Evolutionary conservation across 2,888 invertebrate species (phyloP).

Genomic region (Cheilosia vulpina): DNA sequence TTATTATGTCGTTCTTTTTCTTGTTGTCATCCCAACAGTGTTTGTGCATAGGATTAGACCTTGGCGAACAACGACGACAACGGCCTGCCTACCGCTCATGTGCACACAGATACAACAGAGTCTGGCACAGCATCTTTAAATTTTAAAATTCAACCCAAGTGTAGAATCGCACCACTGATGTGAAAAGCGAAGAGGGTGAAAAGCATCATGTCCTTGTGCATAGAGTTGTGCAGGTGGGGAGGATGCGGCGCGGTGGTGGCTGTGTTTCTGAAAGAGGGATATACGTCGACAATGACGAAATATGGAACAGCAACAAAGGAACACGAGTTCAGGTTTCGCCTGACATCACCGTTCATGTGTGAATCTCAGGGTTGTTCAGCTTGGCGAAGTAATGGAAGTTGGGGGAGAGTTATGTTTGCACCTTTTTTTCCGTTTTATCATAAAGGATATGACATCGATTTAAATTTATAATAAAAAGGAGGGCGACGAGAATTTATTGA

Average conservation of each 20-base stretch:
- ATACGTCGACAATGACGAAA: conserved; percentile 38
- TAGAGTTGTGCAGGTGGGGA: background rate
- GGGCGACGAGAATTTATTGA: background rate
- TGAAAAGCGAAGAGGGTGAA: conserved; percentile 11
- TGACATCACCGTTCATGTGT: conserved; percentile 59
- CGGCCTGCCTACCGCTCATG: conserved; percentile 15
- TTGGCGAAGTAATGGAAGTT: conserved; percentile 11
- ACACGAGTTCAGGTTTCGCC: conserved; percentile 59
- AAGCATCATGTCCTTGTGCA: conserved; percentile 28
- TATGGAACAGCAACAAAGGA: conserved; percentile 50
- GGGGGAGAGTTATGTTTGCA: conserved; percentile 31
- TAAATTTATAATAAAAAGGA: conserved; percentile 63
- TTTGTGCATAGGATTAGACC: conserved; percentile 64
- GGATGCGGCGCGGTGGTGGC: background rate
- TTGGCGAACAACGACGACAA: conserved; percentile 44
- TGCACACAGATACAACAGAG: background rate
- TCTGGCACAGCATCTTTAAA: conserved; percentile 17
- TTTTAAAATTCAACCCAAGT: conserved; percentile 47
- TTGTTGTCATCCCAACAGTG: conserved; percentile 32
- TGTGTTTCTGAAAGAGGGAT: conserved; percentile 30
- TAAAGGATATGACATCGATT: conserved; percentile 64
- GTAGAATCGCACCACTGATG: conserved; percentile 5
- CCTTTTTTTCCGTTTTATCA: conserved; percentile 27
- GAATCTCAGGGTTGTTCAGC: conserved; percentile 63
- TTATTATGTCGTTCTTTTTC: conserved; percentile 45